Percentiles rank a stretch among this genome's conserved stretches.
phyloP scores from a whole-genome alignment of 1,140 invertebrate genomes.

The Leptinotarsa lineolata region DNA sequence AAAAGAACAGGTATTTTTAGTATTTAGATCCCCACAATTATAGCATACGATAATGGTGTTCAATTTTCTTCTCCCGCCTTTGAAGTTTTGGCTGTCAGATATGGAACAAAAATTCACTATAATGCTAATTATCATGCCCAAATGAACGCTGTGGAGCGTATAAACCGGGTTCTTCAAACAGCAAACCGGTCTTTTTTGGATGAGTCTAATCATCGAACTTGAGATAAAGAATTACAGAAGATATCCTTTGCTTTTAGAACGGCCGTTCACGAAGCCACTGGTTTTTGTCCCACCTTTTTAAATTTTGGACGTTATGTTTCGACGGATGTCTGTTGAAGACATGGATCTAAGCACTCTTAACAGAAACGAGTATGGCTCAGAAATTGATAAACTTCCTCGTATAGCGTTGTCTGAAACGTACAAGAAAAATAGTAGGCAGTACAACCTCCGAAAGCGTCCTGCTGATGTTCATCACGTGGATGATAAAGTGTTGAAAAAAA shows the following conservation, averaged over 20 bases:
- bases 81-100: slow-evolving; percentile 11
- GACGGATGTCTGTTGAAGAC: not conserved
- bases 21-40: slow-evolving; percentile 32
- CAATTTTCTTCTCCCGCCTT: slow-evolving; percentile 22
- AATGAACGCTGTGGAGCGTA: slow-evolving; percentile 29
- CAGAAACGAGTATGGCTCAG: not conserved
- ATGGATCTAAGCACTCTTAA: not conserved
- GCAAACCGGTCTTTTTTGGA: slow-evolving; percentile 30
- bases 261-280: slow-evolving; percentile 31
- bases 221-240: slow-evolving; percentile 25
- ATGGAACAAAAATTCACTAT: slow-evolving; percentile 25
- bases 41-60: slow-evolving; percentile 22
- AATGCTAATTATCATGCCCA: slow-evolving; percentile 28
- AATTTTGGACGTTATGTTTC: slow-evolving; percentile 27
- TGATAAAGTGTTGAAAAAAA: not conserved
- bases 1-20: slow-evolving; percentile 23
- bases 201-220: slow-evolving; percentile 25
- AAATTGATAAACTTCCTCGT: no score
- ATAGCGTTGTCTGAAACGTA: not conserved
- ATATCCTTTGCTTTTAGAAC: slow-evolving; percentile 26
- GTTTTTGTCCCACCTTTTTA: slow-evolving; percentile 22
- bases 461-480: no score
- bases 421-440: not conserved
- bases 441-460: not conserved
- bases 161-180: slow-evolving; percentile 30